A percentile compares a stretch with the other conserved stretches of the same genome.
These are phyloP conservation scores for Nephrotoma flavescens DNA, from an alignment of 2,888 invertebrate species.

Conservation along the genomic window DNA sequence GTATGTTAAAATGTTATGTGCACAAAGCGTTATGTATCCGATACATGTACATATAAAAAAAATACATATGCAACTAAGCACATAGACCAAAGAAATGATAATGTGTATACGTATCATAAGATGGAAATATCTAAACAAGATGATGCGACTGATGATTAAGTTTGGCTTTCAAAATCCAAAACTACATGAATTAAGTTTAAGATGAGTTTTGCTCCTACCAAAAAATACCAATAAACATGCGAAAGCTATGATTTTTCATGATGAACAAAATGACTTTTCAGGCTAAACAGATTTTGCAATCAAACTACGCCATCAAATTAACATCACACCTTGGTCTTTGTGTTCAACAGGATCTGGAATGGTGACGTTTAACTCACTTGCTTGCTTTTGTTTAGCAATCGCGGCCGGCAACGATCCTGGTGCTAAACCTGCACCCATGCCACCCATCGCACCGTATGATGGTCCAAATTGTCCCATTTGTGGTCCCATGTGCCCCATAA, in stretches of 20 bases:
- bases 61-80: not conserved
- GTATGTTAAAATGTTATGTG: not conserved
- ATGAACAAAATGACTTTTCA: not conserved
- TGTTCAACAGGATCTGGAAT: constrained; percentile 27
- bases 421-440: constrained; percentile 31
- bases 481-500: constrained; percentile 44
- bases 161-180: not conserved
- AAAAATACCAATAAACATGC: not conserved
- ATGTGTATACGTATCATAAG: not conserved
- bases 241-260: not conserved
- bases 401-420: constrained; percentile 31
- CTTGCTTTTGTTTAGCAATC: constrained; percentile 37
- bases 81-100: constrained; percentile 4
- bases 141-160: not conserved
- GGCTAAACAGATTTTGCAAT: not conserved
- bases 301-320: constrained; percentile 22
- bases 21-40: not conserved
- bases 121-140: not conserved
- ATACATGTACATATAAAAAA: not conserved
- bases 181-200: not conserved
- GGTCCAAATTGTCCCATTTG: constrained; percentile 36
- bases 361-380: constrained; percentile 45
- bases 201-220: not conserved
- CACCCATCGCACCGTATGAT: constrained; percentile 35
- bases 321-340: constrained; percentile 34